phyloP scores from a whole-genome alignment of 2,888 invertebrate species.

The Caenorhabditis sp. region DNA sequence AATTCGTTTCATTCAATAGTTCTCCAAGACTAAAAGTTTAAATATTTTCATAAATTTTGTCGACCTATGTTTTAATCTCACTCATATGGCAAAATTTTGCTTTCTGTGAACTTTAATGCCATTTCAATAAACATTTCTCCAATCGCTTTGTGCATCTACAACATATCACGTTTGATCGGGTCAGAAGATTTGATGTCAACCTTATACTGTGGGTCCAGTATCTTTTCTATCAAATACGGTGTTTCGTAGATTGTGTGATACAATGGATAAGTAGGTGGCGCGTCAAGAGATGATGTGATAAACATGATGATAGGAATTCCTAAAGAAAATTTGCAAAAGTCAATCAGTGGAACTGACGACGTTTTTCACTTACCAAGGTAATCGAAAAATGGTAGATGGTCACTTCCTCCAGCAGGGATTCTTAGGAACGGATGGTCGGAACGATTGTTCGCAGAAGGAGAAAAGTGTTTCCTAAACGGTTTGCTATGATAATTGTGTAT shows the following conservation, averaged over 20 bases:
- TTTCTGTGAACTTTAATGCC: constrained; percentile 83
- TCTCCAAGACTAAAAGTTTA: constrained; percentile 53
- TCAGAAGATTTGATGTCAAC: constrained; percentile 14
- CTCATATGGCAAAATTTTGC: constrained; percentile 46
- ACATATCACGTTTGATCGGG: not conserved
- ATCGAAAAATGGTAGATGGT: constrained; percentile 84
- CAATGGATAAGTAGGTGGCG: constrained; percentile 73
- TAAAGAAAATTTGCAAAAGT: constrained; percentile 65
- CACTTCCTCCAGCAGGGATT: constrained; percentile 84
- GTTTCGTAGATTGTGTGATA: constrained; percentile 83
- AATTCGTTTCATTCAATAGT: constrained; percentile 21
- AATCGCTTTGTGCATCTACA: constrained; percentile 82
- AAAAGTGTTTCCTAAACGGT: constrained; percentile 34
- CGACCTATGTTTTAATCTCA: not conserved
- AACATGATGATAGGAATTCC: constrained; percentile 83
- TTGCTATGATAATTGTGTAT: not conserved
- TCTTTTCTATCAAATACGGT: constrained; percentile 77
- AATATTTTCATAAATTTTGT: no score
- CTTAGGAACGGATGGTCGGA: constrained; percentile 36
- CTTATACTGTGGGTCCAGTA: constrained; percentile 75
- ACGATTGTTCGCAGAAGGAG: constrained; percentile 27
- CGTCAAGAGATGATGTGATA: constrained; percentile 46
- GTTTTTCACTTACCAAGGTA: constrained; percentile 76
- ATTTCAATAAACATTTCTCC: constrained; percentile 83
- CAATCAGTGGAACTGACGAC: not conserved